Evolutionary conservation across 2,113 vertebrate species (phyloP).

Genomic region (Halcyon senegalensis): DNA sequence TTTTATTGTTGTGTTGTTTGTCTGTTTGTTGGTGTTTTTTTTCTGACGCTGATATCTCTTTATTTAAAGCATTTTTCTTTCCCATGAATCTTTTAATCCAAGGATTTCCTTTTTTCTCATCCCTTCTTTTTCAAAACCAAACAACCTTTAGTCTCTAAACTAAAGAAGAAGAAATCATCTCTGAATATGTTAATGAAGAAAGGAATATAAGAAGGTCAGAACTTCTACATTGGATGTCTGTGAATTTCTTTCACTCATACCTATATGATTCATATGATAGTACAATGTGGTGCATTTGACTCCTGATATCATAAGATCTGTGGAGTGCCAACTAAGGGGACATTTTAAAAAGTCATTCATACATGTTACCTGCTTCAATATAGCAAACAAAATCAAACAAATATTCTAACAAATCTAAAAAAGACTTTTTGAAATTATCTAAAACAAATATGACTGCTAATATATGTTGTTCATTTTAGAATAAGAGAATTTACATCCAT

Average conservation of each 20-base stretch:
- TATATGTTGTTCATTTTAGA: not conserved
- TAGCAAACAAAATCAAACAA: not conserved
- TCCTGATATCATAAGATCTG: not conserved
- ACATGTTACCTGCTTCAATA: not conserved
- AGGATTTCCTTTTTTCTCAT: not conserved
- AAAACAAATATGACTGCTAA: not conserved
- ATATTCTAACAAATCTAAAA: not conserved
- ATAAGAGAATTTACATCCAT: not conserved
- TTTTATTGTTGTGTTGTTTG: not conserved
- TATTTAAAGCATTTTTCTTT: not conserved
- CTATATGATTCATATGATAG: not conserved
- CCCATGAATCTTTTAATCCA: fast-evolving
- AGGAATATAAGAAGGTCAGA: not conserved
- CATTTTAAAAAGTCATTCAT: not conserved
- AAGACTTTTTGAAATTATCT: not conserved
- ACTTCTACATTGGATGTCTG: not conserved
- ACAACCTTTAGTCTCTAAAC: not conserved
- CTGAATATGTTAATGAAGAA: not conserved
- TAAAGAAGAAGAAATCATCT: not conserved
- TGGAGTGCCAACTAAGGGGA: not conserved
- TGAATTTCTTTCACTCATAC: not conserved
- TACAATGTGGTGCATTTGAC: not conserved
- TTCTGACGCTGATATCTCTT: not conserved
- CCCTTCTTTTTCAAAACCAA: not conserved
- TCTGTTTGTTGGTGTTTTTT: not conserved